phyloP scores from a whole-genome alignment of 2,888 invertebrate genomes.

The Ormyrus nitidulus region DNA sequence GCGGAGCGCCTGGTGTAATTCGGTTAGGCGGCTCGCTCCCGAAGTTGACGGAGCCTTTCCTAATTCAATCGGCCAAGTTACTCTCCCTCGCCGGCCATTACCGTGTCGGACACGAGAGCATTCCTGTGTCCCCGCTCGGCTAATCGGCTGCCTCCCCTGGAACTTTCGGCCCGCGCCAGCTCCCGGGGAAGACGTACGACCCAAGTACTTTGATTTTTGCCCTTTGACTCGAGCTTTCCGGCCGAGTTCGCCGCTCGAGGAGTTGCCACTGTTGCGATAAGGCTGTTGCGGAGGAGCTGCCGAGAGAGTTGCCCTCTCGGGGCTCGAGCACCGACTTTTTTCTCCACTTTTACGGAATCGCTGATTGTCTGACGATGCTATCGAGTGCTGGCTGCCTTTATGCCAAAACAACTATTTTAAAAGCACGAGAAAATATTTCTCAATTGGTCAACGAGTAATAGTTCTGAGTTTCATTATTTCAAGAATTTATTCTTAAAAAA shows the following conservation, averaged over 20 bases:
- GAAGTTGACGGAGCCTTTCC: constrained; percentile 63
- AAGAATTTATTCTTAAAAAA: too few relatives aligned
- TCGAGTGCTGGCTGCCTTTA: too few relatives aligned
- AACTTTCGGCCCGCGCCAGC: constrained; percentile 15
- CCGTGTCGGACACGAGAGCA: constrained; percentile 22
- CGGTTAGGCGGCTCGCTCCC: constrained; percentile 2
- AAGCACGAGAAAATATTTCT: too few relatives aligned
- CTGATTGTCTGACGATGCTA: too few relatives aligned
- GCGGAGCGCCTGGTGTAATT: background rate
- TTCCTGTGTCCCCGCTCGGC: constrained; percentile 20
- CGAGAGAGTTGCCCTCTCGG: too few relatives aligned
- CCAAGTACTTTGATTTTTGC: constrained; percentile 6
- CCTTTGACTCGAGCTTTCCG: background rate
- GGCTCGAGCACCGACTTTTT: too few relatives aligned
- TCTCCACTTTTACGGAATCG: too few relatives aligned
- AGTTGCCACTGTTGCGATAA: background rate
- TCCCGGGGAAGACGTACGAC: background rate
- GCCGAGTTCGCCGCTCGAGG: background rate
- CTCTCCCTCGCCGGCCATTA: constrained; percentile 54
- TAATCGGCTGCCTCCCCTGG: constrained; percentile 6
- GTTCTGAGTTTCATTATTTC: too few relatives aligned
- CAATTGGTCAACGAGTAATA: too few relatives aligned
- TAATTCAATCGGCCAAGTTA: constrained; percentile 67
- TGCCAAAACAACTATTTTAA: too few relatives aligned
- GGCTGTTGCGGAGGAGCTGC: too few relatives aligned